Percentiles rank a stretch among this genome's conserved stretches.
phyloP scores from a whole-genome alignment of 2,888 invertebrate species.

The Drosophila mettleri region DNA sequence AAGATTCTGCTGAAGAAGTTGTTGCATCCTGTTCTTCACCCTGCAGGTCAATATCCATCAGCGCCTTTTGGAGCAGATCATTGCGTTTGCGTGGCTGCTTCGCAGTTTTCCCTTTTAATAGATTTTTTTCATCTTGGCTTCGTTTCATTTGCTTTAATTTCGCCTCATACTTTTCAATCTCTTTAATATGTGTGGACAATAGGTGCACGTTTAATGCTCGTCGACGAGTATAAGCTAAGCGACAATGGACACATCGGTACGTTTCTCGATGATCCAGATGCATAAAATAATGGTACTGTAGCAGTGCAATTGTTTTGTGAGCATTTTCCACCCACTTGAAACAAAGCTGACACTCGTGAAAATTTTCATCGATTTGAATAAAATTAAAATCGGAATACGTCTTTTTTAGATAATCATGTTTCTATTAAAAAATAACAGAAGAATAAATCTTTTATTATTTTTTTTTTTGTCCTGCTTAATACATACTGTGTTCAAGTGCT shows the following conservation, averaged over 20 bases:
- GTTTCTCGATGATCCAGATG: conserved; percentile 75
- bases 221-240: conserved; percentile 69
- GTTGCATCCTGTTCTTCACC: conserved; percentile 47
- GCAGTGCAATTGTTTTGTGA: conserved; percentile 74
- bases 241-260: conserved; percentile 78
- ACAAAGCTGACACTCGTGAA: conserved; percentile 79
- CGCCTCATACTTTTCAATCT: conserved; percentile 61
- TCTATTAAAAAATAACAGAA: conserved; percentile 29
- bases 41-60: conserved; percentile 74
- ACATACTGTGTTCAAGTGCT: conserved; percentile 70
- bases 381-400: conserved; percentile 76
- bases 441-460: neutral
- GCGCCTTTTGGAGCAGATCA: conserved; percentile 71
- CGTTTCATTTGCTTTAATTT: conserved; percentile 56
- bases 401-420: conserved; percentile 73
- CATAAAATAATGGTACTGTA: conserved; percentile 81
- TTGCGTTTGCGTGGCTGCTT: conserved; percentile 44
- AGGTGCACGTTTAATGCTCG: conserved; percentile 71
- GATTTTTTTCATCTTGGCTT: conserved; percentile 22
- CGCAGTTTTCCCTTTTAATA: neutral
- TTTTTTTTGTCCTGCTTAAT: neutral
- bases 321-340: conserved; percentile 80
- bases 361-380: conserved; percentile 70
- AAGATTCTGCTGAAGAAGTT: neutral
- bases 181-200: conserved; percentile 52